phyloP scores from a whole-genome alignment of 1,140 invertebrate genomes.

The Arctopsyche grandis region DNA sequence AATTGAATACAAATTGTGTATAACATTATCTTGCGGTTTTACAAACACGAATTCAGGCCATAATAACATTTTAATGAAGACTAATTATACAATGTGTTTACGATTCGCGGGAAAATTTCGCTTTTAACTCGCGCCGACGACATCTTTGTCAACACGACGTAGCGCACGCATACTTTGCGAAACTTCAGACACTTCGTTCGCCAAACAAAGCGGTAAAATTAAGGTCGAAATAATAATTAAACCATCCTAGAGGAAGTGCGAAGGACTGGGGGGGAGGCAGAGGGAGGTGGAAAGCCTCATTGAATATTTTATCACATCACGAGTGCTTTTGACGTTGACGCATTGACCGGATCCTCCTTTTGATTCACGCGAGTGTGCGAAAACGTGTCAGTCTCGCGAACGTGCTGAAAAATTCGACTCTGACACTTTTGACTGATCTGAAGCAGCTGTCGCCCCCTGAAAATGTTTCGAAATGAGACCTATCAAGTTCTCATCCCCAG shows the following conservation, averaged over 20 bases:
- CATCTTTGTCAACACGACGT: not conserved
- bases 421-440: no score
- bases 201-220: not conserved
- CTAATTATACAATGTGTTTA: slow-evolving; percentile 4
- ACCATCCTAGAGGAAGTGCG: not conserved
- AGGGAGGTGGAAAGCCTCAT: not conserved
- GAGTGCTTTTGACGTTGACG: not conserved
- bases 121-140: not conserved
- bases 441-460: no score
- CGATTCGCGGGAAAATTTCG: slow-evolving; percentile 2
- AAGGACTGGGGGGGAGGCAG: not conserved
- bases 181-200: no score
- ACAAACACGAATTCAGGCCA: not conserved
- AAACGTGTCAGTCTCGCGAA: no score
- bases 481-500: no score
- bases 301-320: not conserved
- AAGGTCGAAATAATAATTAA: not conserved
- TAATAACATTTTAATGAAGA: not conserved
- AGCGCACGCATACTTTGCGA: no score
- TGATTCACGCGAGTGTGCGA: no score
- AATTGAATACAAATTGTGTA: no score
- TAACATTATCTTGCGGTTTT: no score
- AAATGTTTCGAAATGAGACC: no score
- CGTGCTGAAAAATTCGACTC: no score
- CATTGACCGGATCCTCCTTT: not conserved